phyloP scores from a whole-genome alignment of 2,888 invertebrate species.

The Aphrophora alni region DNA sequence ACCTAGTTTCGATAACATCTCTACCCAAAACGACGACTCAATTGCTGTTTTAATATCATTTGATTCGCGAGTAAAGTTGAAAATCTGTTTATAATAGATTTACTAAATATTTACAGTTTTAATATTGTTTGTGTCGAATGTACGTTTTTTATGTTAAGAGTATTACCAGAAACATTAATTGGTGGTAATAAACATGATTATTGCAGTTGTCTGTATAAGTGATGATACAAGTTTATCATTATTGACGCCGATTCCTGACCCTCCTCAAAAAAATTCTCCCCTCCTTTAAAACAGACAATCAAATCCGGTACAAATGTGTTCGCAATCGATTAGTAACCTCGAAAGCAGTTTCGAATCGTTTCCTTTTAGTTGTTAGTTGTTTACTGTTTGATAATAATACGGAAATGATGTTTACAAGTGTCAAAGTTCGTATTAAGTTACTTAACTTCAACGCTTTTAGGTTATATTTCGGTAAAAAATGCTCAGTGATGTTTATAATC shows the following conservation, averaged over 20 bases:
- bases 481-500: neutral
- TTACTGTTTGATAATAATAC: neutral
- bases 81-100: neutral
- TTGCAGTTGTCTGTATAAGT: slow-evolving; percentile 39
- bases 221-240: slow-evolving; percentile 46
- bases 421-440: neutral
- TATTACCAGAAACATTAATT: neutral
- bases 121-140: neutral
- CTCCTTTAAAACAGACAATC: slow-evolving; percentile 31
- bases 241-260: slow-evolving; percentile 48
- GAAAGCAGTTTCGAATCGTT: neutral
- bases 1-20: slow-evolving; percentile 23
- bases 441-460: neutral
- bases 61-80: neutral
- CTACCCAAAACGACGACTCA: slow-evolving; percentile 32
- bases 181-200: slow-evolving; percentile 23
- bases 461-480: neutral
- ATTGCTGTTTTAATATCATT: slow-evolving; percentile 33
- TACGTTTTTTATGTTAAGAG: neutral
- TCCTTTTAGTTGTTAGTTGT: neutral
- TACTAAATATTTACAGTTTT: neutral
- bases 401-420: neutral
- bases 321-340: neutral
- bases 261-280: slow-evolving; percentile 48
- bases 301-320: slow-evolving; percentile 12